Evolutionary conservation across 2,797 vertebrate genomes (phyloP), one percentile per base, ranked within the genome.

Genomic region (Coreius guichenoti): DNA sequence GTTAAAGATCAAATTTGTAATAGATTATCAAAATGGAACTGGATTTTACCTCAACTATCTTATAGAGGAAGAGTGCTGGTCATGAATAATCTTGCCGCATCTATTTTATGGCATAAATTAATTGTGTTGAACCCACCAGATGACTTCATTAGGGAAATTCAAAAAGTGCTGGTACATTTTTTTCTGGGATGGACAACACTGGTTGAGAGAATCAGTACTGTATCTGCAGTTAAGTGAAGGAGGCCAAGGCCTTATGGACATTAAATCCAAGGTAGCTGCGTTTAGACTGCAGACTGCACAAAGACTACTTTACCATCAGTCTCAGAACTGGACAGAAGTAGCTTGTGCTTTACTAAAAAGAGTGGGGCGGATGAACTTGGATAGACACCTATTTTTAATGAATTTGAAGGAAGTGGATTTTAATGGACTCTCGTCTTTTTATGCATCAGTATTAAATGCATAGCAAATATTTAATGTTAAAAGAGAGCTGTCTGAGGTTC

Each of bases 11-110:
- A 61, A 56, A 17, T 11, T 8, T 77, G 51, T 16, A n/a, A 14
- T 23, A 77, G 75, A 21, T 43, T 77, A 17, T 26, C 7, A 16
- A 77, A 45, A 45, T 45, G 45, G 45, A 45, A 45, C 12, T 47
- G 45, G 45, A 33, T 61, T 61, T 76, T 76, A 21, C 54, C 54
- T n/a, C 54, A 77, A n/a, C 0, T 77, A 1, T 77, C 31, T 9
- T 77, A 56, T 16, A 56, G 49, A 23, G 49, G 73, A 36, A 76
- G 74, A 58, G 31, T 77, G 51, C 5, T 56, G 73, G 51, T 58
- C n/a, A 39, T 77, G 58, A 77, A 61, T 26, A 76, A n/a, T n/a
- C 21, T 61, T 77, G 54, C 23, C 0, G 33, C 74, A 12, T 76
- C 29, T 72, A 17, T 26, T 1, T 13, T 67, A 19, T 33, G 63